Percentiles rank a stretch among this genome's conserved stretches.
Conservation (phyloP, 2,113 vertebrate genomes). For the Oreocharis arfaki region DNA sequence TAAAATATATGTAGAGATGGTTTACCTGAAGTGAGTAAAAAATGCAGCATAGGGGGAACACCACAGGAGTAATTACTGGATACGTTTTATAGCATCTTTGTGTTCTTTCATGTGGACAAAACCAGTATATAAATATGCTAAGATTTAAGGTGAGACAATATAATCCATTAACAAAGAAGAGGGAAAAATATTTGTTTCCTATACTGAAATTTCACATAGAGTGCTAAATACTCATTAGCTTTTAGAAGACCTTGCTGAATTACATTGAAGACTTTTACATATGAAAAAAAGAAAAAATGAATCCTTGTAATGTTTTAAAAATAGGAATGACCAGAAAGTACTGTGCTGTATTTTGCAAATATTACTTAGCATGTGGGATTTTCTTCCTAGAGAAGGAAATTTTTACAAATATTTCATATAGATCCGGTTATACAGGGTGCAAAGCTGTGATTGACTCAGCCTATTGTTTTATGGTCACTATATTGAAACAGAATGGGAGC, state of each 20-base stretch:
- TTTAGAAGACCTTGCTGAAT: not conserved
- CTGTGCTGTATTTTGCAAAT: not conserved
- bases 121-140: not conserved
- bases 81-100: constrained; percentile 20
- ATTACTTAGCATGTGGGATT: not conserved
- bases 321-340: not conserved
- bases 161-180: not conserved
- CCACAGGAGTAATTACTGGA: constrained; percentile 50
- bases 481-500: not conserved
- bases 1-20: constrained; percentile 36
- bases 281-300: not conserved
- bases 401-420: not conserved
- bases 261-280: not conserved
- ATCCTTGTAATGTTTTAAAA: not conserved
- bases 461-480: not conserved
- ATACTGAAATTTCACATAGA: not conserved
- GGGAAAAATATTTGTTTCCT: not conserved
- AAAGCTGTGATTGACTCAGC: not conserved
- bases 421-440: not conserved
- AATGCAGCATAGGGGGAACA: not conserved
- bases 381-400: not conserved
- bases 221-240: not conserved
- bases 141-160: not conserved
- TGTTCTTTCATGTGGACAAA: constrained; percentile 37
- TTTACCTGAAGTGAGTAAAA: constrained; percentile 61